Evolutionary conservation across 2,888 invertebrate species (phyloP).

Genomic region (Scrobipalpa atriplicella): DNA sequence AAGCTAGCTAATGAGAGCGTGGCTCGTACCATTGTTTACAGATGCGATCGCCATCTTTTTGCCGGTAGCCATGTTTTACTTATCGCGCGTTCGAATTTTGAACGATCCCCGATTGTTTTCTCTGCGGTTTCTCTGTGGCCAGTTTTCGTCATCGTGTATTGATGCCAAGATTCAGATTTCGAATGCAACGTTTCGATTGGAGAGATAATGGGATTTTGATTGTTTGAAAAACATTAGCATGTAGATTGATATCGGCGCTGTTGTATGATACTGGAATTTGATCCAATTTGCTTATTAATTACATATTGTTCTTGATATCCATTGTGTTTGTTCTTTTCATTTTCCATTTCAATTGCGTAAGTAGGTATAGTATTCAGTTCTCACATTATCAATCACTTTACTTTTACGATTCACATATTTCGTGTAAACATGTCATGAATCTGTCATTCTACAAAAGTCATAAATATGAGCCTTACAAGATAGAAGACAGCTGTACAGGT

Average conservation of each 20-base stretch:
- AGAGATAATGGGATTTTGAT: conserved; percentile 41
- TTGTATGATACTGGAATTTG: conserved; percentile 21
- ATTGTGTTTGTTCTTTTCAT: conserved; percentile 23
- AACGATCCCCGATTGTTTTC: conserved; percentile 63
- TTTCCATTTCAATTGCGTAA: conserved; percentile 21
- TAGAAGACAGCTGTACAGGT: conserved; percentile 26
- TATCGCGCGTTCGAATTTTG: conserved; percentile 65
- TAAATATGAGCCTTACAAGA: conserved; percentile 17
- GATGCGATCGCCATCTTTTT: conserved; percentile 67
- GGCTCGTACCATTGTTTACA: conserved; percentile 76
- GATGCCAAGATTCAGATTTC: conserved; percentile 44
- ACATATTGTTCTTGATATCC: conserved; percentile 23
- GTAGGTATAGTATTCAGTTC: neutral
- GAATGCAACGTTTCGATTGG: conserved; percentile 44
- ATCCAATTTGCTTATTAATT: conserved; percentile 26
- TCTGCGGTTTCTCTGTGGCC: conserved; percentile 53
- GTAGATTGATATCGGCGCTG: conserved; percentile 23
- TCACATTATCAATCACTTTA: neutral
- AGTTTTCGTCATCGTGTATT: conserved; percentile 66
- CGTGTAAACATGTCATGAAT: neutral
- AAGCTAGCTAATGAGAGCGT: conserved; percentile 79
- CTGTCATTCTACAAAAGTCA: conserved; percentile 9
- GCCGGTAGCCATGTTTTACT: conserved; percentile 75
- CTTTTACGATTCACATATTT: neutral
- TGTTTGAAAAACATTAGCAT: conserved; percentile 31